Base-by-base conservation (phyloP, 2,888 invertebrate genomes). In the Leucania comma region DNA sequence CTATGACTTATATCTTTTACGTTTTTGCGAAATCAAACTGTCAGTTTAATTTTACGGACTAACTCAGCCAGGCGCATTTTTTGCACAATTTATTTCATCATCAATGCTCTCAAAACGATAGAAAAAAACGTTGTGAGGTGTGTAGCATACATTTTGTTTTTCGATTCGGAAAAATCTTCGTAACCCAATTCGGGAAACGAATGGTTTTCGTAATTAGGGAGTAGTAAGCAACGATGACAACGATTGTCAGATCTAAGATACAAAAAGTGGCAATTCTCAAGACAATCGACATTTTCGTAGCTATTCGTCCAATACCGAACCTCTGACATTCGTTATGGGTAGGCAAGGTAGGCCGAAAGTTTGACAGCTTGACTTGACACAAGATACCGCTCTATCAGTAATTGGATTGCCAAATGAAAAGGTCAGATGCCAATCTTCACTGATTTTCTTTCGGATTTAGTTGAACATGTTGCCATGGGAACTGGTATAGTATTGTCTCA, bases 381-480 rank as follows among this genome's bases (percentile, higher is more conserved):
- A 38, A 50, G 70, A 50, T n/a, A 68, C 29, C 22, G 20, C 35
- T 35, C 22, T 54, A n/a, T 58, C 69, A 53, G 60, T 61, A 71
- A 72, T 61, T 72, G 46, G 46, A 35, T 54, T 54, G 17, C 14
- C 22, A 50, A 58, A 58, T 62, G 53, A 22, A 54, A 71, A 72
- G 54, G 72, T 71, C 71, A 72, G n/a, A 1, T 54, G 46, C 29
- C 26, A 56, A 53, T 35, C 50, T 59, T 17, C 5, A 42, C 14
- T 8, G 20, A 54, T 61, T 54, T 61, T 61, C 17, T 54, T 14
- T 48, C 1, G 12, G 9, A 50, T 50, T 69, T 57, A 4, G 42
- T 42, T 42, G 17, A 20, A 20, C 6, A 17, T 42, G 17, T 46
- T 4, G 12, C 20, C 42, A 17, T n/a, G 17, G 5, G 14, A 17